Evolutionary conservation across 1,140 invertebrate species (phyloP).

Genomic region (Pseudoatta argentina): DNA sequence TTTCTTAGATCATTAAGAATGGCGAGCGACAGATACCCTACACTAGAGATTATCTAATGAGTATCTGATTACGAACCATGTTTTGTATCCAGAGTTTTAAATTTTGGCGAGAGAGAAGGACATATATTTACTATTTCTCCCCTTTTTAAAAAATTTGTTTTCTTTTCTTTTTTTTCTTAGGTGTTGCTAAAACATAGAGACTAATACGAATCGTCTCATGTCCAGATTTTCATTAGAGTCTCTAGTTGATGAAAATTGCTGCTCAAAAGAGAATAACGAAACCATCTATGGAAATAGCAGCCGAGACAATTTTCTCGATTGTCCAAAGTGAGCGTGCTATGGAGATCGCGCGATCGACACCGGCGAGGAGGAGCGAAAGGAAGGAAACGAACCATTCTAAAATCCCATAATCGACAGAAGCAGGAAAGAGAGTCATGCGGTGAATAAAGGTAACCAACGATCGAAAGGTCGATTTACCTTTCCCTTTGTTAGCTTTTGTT

Average conservation of each 20-base stretch:
- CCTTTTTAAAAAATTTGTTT: too few species aligned
- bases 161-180: too few species aligned
- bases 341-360: constrained; percentile 33
- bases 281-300: background rate
- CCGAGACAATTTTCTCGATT: background rate
- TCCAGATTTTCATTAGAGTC: too few species aligned
- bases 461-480: constrained; percentile 41
- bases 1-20: background rate
- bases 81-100: too few species aligned
- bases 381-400: constrained; percentile 45
- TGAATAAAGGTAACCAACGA: constrained; percentile 2
- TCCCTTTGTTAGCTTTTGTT: constrained; percentile 33
- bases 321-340: constrained; percentile 15
- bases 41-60: too few species aligned
- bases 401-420: constrained; percentile 48
- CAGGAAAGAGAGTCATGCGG: constrained; percentile 27
- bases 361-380: constrained; percentile 9
- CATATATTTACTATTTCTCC: too few species aligned
- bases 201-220: too few species aligned
- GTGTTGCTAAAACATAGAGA: too few species aligned
- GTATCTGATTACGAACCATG: too few species aligned
- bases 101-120: too few species aligned
- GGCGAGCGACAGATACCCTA: background rate
- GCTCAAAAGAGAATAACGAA: background rate
- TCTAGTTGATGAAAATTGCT: background rate